These are phyloP conservation scores for Omphaloscelis lunosa DNA, from an alignment of 2,888 invertebrate species.

Conservation along the genomic window DNA sequence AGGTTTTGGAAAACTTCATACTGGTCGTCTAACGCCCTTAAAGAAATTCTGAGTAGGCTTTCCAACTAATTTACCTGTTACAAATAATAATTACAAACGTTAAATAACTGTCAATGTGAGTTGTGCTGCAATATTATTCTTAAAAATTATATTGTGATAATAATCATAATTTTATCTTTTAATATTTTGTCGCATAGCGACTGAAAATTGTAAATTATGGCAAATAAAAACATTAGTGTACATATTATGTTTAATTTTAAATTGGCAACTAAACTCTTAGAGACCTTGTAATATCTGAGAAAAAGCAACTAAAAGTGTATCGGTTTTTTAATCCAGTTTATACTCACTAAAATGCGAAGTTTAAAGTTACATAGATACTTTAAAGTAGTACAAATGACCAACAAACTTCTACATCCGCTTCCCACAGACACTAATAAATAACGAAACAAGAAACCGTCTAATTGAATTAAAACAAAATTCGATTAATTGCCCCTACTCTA, in stretches of 20 bases:
- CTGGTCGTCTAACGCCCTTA: background rate
- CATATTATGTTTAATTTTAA: background rate
- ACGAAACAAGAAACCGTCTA: slow-evolving; percentile 50
- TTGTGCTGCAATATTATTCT: too few species aligned
- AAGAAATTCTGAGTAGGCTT: background rate
- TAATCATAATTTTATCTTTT: too few species aligned
- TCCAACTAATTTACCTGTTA: background rate
- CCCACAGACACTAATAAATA: slow-evolving; percentile 48
- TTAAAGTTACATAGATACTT: background rate
- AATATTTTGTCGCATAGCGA: too few species aligned
- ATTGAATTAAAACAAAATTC: slow-evolving; percentile 63
- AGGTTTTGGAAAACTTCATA: background rate
- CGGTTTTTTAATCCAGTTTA: background rate
- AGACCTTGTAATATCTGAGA: background rate
- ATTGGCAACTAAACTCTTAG: background rate
- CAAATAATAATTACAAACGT: too few species aligned
- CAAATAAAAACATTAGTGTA: background rate
- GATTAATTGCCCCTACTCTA: slow-evolving; percentile 58
- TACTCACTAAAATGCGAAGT: background rate
- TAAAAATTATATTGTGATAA: too few species aligned
- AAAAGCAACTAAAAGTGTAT: background rate
- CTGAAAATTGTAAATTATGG: background rate
- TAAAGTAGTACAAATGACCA: slow-evolving; percentile 30
- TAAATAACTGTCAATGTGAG: too few species aligned
- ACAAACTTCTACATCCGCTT: slow-evolving; percentile 48